Evolutionary conservation across 2,888 invertebrate genomes (phyloP), one percentile per base, ranked within the genome.

Genomic region (Phytoseiulus persimilis): DNA sequence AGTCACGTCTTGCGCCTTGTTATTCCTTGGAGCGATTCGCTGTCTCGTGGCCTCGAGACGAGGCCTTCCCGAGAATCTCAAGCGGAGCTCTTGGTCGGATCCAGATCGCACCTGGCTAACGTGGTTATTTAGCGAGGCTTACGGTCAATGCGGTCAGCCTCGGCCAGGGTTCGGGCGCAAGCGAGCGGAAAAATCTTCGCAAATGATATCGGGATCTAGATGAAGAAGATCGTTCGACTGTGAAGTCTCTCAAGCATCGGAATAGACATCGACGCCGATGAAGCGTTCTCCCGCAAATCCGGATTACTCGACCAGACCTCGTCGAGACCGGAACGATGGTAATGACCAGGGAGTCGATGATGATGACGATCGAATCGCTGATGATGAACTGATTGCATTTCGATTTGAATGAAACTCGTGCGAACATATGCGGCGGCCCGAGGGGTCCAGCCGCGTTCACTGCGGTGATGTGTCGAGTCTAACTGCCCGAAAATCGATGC

Each of bases 281-380:
- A 28, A 28, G 28, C 65, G 65, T 65, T 65, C 65, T 28, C 65
- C 65, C 65, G 65, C 65, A 65, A 65, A 65, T 65, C 65, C 65
- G 65, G 65, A 65, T 65, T 65, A 65, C 65, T 65, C 65, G 65
- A 65, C 65, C 65, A 65, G 65, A 65, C 65, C 65, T 65, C 65
- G 65, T 65, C 18, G 65, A 65, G 65, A 65, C 65, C 65, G 18
- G 65, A 65, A 65, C 65, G 65, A 65, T 65, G 1, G 18, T 65
- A 18, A 65, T 65, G 65, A 65, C 65, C n/a, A n/a, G n/a, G n/a
- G n/a, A n/a, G n/a, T n/a, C n/a, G 65, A 65, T 65, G 65, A 65
- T 14, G 65, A 65, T 28, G 5, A 65, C 65, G 18, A 11, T 39
- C 39, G 39, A 6, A 3, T 39, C 39, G 39, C 39, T 39, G 39